Percentiles rank a stretch among this genome's conserved stretches.
phyloP scores from a whole-genome alignment of 1,140 invertebrate genomes.

The Aphelinus certus region DNA sequence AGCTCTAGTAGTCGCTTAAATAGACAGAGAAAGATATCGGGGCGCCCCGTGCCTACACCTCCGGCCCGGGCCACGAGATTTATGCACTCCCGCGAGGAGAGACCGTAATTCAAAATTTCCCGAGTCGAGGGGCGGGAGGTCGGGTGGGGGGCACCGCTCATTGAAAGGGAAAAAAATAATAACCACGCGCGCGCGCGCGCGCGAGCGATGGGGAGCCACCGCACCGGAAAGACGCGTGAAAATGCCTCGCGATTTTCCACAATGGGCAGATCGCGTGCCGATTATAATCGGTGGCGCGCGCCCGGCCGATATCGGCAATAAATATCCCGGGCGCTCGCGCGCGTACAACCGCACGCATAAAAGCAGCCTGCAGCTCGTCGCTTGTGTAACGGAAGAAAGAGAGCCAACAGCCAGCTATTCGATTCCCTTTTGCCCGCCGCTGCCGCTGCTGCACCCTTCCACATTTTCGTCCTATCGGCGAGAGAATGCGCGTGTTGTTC shows the following conservation, averaged over 20 bases:
- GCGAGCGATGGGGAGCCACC: neutral
- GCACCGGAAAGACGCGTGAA: conserved; percentile 26
- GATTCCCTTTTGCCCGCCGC: conserved; percentile 27
- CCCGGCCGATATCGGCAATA: conserved; percentile 31
- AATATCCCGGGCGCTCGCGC: conserved; percentile 27
- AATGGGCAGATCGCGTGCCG: conserved; percentile 26
- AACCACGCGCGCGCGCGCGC: neutral
- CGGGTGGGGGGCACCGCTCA: neutral
- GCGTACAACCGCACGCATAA: conserved; percentile 26
- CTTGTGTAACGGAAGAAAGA: neutral
- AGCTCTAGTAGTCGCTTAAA: neutral
- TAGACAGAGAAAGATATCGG: neutral
- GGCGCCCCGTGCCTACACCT: neutral
- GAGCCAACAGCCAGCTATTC: neutral
- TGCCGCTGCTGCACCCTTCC: neutral
- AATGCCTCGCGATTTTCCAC: conserved; percentile 37
- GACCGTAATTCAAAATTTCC: conserved; percentile 37
- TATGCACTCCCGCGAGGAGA: conserved; percentile 31
- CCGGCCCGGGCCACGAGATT: conserved; percentile 3
- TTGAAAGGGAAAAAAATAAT: conserved; percentile 36
- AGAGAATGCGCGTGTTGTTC: conserved; percentile 1
- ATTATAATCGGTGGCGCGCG: conserved; percentile 9
- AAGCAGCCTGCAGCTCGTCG: neutral
- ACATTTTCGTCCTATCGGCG: neutral
- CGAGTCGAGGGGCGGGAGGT: neutral